phyloP scores from a whole-genome alignment of 2,113 vertebrate genomes.

The Lamprotornis superbus region DNA sequence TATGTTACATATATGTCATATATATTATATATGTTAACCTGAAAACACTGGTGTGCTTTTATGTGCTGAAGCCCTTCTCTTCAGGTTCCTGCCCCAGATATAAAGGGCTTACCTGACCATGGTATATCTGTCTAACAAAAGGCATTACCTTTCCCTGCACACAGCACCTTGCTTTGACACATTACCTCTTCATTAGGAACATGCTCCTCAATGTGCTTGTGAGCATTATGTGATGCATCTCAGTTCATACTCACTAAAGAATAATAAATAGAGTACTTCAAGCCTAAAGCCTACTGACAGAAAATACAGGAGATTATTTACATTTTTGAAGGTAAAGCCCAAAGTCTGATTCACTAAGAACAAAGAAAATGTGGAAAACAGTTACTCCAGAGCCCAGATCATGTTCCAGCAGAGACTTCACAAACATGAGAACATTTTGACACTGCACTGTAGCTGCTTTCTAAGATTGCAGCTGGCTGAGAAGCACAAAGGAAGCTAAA shows the following conservation, averaged over 20 bases:
- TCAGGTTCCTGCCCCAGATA: background rate
- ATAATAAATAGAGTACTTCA: fast-evolving
- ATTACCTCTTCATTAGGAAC: background rate
- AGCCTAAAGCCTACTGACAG: background rate
- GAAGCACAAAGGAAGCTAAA: conserved; percentile 23
- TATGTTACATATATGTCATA: too few species aligned
- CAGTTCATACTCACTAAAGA: background rate
- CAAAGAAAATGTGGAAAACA: background rate
- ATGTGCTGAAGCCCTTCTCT: background rate
- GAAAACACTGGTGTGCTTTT: background rate
- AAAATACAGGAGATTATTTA: background rate
- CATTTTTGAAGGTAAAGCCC: background rate
- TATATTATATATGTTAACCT: background rate
- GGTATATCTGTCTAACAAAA: background rate
- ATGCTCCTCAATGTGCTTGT: background rate
- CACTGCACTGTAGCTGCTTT: background rate
- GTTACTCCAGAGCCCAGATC: background rate
- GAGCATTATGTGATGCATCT: background rate
- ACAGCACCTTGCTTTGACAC: background rate
- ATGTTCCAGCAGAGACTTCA: background rate
- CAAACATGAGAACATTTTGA: background rate
- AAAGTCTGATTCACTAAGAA: background rate
- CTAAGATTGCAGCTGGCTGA: background rate
- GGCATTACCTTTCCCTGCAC: background rate
- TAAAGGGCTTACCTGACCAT: background rate